Evolutionary conservation across 64 coral and sea anemone species (phyloP).

Genomic region (Actinia tenebrosa): DNA sequence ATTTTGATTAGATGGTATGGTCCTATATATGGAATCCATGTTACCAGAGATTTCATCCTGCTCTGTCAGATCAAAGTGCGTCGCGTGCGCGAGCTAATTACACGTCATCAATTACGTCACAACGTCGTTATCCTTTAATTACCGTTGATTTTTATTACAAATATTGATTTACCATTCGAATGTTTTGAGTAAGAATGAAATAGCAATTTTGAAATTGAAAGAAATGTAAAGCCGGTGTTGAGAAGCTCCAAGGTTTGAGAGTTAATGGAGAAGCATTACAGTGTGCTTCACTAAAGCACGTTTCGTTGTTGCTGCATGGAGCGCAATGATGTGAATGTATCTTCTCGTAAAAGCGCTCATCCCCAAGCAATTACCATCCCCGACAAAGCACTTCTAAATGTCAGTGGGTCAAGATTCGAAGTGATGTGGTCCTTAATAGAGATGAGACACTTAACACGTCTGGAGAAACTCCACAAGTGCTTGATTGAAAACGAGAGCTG

Average conservation of each 20-base stretch:
- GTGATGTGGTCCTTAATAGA: conserved; percentile 12
- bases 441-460: background rate
- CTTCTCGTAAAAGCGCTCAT: background rate
- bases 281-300: background rate
- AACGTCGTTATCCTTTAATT: background rate
- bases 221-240: background rate
- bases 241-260: background rate
- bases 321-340: background rate
- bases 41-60: background rate
- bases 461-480: background rate
- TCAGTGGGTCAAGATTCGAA: conserved; percentile 23
- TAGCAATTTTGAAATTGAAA: background rate
- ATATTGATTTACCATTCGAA: background rate
- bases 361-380: background rate
- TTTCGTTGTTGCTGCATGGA: background rate
- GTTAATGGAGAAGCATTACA: background rate
- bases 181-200: background rate
- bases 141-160: background rate
- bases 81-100: background rate
- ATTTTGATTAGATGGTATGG: background rate
- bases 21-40: background rate
- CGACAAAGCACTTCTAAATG: conserved; percentile 24
- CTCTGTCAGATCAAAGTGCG: background rate
- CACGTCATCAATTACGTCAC: background rate
- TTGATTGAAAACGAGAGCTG: background rate